phyloP scores from a whole-genome alignment of 2,888 invertebrate genomes.

The Machimus rusticus region DNA sequence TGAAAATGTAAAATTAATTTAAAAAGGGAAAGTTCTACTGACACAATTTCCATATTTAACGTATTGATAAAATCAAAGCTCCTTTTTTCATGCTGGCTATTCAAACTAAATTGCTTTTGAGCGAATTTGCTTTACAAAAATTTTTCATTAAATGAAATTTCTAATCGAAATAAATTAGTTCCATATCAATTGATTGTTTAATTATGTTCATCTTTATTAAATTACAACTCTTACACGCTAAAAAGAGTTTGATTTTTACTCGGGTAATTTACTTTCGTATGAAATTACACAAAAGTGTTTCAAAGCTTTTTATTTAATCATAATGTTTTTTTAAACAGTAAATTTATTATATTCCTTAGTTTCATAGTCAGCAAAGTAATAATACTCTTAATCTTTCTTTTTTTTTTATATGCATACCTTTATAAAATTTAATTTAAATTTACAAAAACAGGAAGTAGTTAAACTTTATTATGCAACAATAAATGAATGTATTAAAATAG shows the following conservation, averaged over 20 bases:
- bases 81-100: background rate
- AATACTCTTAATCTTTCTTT: background rate
- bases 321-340: too few relatives aligned
- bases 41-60: background rate
- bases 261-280: too few relatives aligned
- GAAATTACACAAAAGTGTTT: too few relatives aligned
- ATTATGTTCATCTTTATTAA: background rate
- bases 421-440: background rate
- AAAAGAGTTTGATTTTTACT: background rate
- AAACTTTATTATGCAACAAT: too few relatives aligned
- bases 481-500: too few relatives aligned
- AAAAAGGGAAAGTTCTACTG: background rate
- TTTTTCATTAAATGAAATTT: background rate
- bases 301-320: too few relatives aligned
- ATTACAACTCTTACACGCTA: background rate
- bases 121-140: background rate
- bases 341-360: too few relatives aligned
- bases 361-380: too few relatives aligned
- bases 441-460: background rate
- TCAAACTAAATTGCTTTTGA: background rate
- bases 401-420: background rate
- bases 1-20: background rate
- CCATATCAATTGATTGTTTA: background rate
- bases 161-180: background rate
- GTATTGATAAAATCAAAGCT: background rate